Base-by-base conservation (phyloP, 2,113 vertebrate genomes). In the Sinocyclocheilus anophthalmus region DNA sequence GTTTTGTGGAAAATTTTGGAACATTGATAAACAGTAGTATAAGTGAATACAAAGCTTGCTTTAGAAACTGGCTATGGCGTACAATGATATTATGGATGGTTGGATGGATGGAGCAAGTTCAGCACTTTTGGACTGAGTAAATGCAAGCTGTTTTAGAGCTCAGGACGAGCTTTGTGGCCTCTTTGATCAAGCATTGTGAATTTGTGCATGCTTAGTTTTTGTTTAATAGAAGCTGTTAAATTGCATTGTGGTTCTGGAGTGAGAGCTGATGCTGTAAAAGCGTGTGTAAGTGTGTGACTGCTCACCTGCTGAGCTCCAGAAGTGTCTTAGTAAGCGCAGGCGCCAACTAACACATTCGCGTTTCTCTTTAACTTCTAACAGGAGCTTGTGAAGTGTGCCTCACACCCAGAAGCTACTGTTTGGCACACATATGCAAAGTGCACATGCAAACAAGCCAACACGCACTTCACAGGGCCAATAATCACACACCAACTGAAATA, bases 311-410 rank as follows among this genome's bases (percentile, higher is more conserved):
- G 88, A 24, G 84, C 75, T 81, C 67, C 86, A 80, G 65, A 59
- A 76, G 86, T 70, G 70, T 78, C 70, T 67, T 70, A 37, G 85
- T 82, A 81, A 75, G 86, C 73, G 50, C 77, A 87, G 90, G 85
- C 90, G 84, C 88, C 88, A 83, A 92, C 85, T 91, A 91, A 75
- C 92, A 95, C 78, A 96, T 94, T 93, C 95, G 90, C 92, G 94
- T 92, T 77, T 94, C 0, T 96, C 96, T 89, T 84, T 97, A 97
- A 76, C 69, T 69, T 39, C 83, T 70, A 85, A 85, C 82, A 86
- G 80, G 59, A 30, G 80, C 61, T 20, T 76, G 70, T 88, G 88
- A 90, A 89, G 86, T 88, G 88, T 84, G 84, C 72, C 75, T 85
- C 90, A 79, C 89, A 89, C 81, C 84, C 81, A 83, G 90, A 88